Conservation (phyloP, 2,888 invertebrate genomes). For the Cheilosia vernalis region DNA sequence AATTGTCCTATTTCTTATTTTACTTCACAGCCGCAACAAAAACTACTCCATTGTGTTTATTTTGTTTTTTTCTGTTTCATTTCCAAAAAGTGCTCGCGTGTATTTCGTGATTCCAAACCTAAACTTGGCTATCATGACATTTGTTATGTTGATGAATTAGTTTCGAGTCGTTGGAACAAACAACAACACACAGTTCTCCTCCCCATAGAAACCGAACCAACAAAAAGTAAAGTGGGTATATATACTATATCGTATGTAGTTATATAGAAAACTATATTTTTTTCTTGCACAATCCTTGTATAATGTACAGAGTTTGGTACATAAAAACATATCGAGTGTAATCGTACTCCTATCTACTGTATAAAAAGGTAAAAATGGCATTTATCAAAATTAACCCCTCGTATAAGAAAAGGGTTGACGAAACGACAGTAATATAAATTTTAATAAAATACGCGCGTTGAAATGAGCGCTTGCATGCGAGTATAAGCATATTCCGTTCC, state of each 20-base stretch:
- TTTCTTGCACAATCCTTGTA: neutral
- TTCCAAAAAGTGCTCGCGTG: constrained; percentile 63
- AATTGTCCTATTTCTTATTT: constrained; percentile 30
- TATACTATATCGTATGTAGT: neutral
- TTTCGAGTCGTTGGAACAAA: constrained; percentile 50
- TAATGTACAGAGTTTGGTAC: neutral
- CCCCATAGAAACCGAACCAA: constrained; percentile 71
- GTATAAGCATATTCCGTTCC: constrained; percentile 10
- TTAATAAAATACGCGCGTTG: constrained; percentile 61
- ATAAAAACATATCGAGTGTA: neutral
- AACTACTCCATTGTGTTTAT: constrained; percentile 36
- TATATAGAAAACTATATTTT: neutral
- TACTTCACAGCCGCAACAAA: constrained; percentile 21
- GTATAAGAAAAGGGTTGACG: constrained; percentile 48
- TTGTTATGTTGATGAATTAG: constrained; percentile 74
- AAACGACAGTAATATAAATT: constrained; percentile 61
- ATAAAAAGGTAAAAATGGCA: constrained; percentile 68
- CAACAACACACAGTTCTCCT: constrained; percentile 28
- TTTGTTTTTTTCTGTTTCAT: constrained; percentile 63
- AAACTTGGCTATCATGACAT: constrained; percentile 74
- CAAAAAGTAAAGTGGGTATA: constrained; percentile 29
- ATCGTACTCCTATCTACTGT: neutral
- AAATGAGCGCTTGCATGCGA: constrained; percentile 61
- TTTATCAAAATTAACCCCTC: constrained; percentile 67
- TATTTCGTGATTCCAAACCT: constrained; percentile 68